Percentiles rank a stretch among this genome's conserved stretches.
Conservation (phyloP, 2,888 invertebrate species). For the Eupsilia transversa region DNA sequence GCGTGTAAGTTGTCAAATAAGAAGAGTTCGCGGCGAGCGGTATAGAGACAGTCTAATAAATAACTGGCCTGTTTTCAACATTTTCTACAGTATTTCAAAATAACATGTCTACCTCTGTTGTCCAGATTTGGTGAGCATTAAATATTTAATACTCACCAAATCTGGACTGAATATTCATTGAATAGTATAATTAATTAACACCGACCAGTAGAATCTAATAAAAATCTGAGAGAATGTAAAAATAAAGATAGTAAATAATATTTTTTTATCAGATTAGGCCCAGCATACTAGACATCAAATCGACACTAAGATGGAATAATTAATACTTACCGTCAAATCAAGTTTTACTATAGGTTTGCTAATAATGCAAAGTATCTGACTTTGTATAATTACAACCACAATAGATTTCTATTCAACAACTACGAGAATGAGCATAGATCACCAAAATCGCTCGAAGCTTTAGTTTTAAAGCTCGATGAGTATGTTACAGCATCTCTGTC, state of each 20-base stretch:
- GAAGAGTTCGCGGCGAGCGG: constrained; percentile 38
- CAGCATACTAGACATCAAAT: constrained; percentile 1
- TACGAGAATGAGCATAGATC: background rate
- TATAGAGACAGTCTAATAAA: constrained; percentile 22
- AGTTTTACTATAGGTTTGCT: background rate
- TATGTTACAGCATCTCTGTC: constrained; percentile 74
- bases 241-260: background rate
- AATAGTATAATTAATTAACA: constrained; percentile 24
- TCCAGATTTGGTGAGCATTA: constrained; percentile 1
- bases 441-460: constrained; percentile 59
- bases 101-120: background rate
- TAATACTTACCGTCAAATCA: background rate
- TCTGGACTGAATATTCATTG: no score
- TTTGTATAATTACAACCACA: constrained; percentile 6
- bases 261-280: constrained; percentile 33
- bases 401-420: background rate
- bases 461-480: constrained; percentile 59
- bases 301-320: background rate
- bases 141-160: no score
- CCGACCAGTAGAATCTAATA: background rate
- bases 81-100: constrained; percentile 14
- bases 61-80: constrained; percentile 10
- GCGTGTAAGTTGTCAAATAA: constrained; percentile 49
- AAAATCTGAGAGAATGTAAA: constrained; percentile 12
- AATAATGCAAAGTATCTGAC: background rate